Evolutionary conservation across 2,797 vertebrate species (phyloP).

Genomic region (Hypotaenidia okinawae): DNA sequence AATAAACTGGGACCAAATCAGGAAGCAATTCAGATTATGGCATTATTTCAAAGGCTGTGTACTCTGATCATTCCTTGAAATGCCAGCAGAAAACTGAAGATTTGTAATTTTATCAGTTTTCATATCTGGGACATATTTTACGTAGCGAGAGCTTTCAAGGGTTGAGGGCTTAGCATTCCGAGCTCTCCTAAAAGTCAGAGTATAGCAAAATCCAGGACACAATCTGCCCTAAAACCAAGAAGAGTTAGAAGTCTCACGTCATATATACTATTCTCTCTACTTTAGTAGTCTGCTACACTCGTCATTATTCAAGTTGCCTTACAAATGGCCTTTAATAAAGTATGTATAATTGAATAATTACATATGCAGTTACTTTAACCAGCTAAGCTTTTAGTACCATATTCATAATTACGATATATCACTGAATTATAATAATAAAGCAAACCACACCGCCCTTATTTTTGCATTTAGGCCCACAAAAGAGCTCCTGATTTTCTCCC

Average conservation of each 20-base stretch:
- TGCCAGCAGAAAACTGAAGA: slow-evolving; percentile 10
- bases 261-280: background rate
- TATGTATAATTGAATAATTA: background rate
- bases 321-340: background rate
- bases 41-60: slow-evolving; percentile 20
- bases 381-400: background rate
- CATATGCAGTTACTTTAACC: background rate
- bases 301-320: background rate
- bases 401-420: background rate
- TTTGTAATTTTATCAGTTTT: slow-evolving; percentile 5
- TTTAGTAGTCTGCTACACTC: background rate
- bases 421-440: background rate
- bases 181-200: background rate
- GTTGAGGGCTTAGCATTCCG: background rate
- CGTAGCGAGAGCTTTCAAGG: background rate
- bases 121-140: background rate
- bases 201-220: background rate
- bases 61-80: slow-evolving; percentile 38
- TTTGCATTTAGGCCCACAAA: background rate
- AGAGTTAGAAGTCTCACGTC: background rate
- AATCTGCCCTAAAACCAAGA: background rate
- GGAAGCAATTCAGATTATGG: slow-evolving; percentile 16
- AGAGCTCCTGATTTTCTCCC: background rate
- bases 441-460: background rate
- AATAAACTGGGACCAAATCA: slow-evolving; percentile 1